Base-by-base conservation (phyloP, 2,888 invertebrate species). In the Morpho deidamia region DNA sequence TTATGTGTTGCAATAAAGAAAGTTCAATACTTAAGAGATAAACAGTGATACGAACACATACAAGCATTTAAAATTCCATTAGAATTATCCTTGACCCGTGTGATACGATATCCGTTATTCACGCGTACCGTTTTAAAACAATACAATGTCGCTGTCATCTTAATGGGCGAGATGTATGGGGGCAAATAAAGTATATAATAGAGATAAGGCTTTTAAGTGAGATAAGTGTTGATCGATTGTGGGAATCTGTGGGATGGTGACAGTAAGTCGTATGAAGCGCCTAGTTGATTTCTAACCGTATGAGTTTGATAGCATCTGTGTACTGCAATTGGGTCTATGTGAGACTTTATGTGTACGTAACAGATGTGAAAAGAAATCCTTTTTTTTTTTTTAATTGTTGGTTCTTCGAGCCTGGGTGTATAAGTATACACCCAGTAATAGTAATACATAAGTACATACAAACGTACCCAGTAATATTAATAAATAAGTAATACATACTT, bases 151-250 rank as follows among this genome's bases (percentile, higher is more conserved):
- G 7, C 53, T 59, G 63, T 62, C 61, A 56, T 44, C 55, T 60
- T 63, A 67, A 63, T 61, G 61, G 64, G 50, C 58, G 52, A 56
- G 57, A 56, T 56, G 58, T 62, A 53, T 56, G 60, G 54, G 40
- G 50, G 50, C 61, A 51, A 61, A 59, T 52, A 54, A 53, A 61
- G 53, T 52, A 51, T 51, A 56, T 53, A 62, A 54, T 59, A 50
- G 67, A 83, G 86, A 86, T 87, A 87, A 81, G 74, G 73, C 83
- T 85, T 82, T 87, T 87, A 85, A 78, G 75, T 44, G 51, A 78
- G 87, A 87, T 88, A 87, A 83, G 74, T 69, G 63, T 65, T 89
- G 88, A 89, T 89, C 83, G 88, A 89, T 88, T 78, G 87, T 89
- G 88, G 83, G 88, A 89, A 85, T 71, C 68, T 62, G 58, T 55